Conservation (phyloP, 2,797 vertebrate genomes). For the Crocidura indochinensis region DNA sequence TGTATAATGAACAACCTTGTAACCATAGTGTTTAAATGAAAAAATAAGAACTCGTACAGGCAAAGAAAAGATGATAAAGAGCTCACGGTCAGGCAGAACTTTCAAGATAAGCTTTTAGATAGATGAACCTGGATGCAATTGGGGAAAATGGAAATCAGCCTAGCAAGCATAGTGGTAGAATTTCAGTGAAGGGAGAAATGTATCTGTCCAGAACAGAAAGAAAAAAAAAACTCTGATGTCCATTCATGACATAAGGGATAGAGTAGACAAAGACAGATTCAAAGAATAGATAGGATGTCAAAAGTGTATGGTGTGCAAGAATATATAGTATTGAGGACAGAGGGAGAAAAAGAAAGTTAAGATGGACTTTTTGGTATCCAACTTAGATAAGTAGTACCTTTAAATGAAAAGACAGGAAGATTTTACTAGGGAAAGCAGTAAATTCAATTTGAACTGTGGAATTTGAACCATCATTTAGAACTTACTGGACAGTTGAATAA, state of each 20-base stretch:
- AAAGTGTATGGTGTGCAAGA: too few relatives aligned
- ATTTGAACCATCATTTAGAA: neutral
- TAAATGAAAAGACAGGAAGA: neutral
- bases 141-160: neutral
- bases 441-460: neutral
- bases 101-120: neutral
- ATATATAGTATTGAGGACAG: neutral
- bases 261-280: too few relatives aligned
- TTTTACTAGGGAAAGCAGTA: neutral
- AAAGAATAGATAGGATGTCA: too few relatives aligned
- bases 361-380: neutral
- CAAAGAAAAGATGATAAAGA: neutral
- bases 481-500: neutral
- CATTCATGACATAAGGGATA: too few relatives aligned
- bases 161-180: too few relatives aligned
- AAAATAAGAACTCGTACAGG: neutral
- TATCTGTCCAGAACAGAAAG: too few relatives aligned
- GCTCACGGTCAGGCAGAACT: neutral
- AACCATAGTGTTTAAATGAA: too few relatives aligned
- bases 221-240: too few relatives aligned
- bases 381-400: neutral
- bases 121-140: neutral
- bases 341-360: neutral
- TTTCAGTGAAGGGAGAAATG: too few relatives aligned
- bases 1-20: too few relatives aligned